Conservation (phyloP, 2,888 invertebrate genomes). For the Amiota minor region DNA sequence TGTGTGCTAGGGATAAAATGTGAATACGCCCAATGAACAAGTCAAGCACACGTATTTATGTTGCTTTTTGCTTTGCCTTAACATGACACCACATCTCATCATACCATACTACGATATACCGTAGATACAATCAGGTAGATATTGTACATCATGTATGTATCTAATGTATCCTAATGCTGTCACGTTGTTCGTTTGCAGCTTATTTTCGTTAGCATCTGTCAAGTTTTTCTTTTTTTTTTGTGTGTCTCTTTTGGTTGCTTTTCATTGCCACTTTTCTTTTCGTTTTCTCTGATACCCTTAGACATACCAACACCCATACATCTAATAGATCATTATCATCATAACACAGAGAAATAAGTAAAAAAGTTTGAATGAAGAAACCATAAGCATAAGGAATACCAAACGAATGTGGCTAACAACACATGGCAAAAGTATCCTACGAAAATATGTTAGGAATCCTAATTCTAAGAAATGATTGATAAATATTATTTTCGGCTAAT, state of each 20-base stretch:
- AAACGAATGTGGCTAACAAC: neutral
- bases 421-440: constrained; percentile 1
- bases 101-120: neutral
- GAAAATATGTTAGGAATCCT: constrained; percentile 47
- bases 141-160: neutral
- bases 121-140: neutral
- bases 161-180: neutral
- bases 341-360: constrained; percentile 14
- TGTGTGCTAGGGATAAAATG: no score
- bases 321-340: neutral
- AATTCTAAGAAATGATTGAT: constrained; percentile 65
- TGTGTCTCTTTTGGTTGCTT: neutral
- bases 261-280: neutral
- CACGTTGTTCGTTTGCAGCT: constrained; percentile 24
- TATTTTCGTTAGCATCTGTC: constrained; percentile 32
- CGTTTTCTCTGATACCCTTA: neutral
- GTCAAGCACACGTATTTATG: neutral
- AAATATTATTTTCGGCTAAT: constrained; percentile 66
- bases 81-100: neutral
- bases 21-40: no score
- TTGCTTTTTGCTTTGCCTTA: neutral
- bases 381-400: neutral
- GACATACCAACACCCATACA: neutral
- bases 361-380: constrained; percentile 1
- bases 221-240: constrained; percentile 15